Percentiles rank a stretch among this genome's conserved stretches.
phyloP scores from a whole-genome alignment of 1,140 invertebrate species.

The Zophobas atratus region DNA sequence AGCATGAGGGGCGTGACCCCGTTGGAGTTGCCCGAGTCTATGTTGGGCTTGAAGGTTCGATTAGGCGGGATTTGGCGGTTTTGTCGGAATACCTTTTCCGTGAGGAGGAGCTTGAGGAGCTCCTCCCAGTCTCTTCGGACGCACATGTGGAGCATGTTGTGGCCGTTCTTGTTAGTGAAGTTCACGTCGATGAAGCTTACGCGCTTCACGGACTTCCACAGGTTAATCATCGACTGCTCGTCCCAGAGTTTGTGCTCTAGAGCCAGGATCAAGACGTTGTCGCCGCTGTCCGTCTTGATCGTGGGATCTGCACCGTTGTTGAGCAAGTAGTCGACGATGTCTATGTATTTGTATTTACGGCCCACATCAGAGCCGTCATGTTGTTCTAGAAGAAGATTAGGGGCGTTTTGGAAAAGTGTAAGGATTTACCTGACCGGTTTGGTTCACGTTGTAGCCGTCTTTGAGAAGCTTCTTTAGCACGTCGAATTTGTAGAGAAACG shows the following conservation, averaged over 20 bases:
- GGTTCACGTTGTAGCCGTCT: conserved; percentile 58
- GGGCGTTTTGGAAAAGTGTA: neutral
- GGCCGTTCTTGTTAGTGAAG: conserved; percentile 62
- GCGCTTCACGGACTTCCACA: conserved; percentile 62
- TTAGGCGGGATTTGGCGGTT: neutral
- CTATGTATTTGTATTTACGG: conserved; percentile 65
- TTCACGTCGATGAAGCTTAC: conserved; percentile 59
- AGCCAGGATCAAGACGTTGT: conserved; percentile 65
- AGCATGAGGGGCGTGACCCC: conserved; percentile 66
- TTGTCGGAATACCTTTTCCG: conserved; percentile 51
- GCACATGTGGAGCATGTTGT: conserved; percentile 65
- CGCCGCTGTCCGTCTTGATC: conserved; percentile 61
- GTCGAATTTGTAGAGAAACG: conserved; percentile 58
- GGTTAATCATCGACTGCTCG: conserved; percentile 63
- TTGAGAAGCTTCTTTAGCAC: conserved; percentile 54
- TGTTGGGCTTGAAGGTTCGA: conserved; percentile 55
- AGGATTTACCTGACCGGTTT: conserved; percentile 55
- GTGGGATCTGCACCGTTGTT: conserved; percentile 63
- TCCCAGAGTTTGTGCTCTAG: conserved; percentile 64
- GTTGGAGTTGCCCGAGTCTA: conserved; percentile 61
- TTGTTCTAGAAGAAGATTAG: conserved; percentile 59
- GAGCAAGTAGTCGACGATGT: conserved; percentile 65
- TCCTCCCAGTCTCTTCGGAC: conserved; percentile 64
- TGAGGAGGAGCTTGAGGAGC: conserved; percentile 59
- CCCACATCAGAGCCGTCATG: conserved; percentile 64